Conservation (phyloP, 2,888 invertebrate genomes). For the Altica lythri region DNA sequence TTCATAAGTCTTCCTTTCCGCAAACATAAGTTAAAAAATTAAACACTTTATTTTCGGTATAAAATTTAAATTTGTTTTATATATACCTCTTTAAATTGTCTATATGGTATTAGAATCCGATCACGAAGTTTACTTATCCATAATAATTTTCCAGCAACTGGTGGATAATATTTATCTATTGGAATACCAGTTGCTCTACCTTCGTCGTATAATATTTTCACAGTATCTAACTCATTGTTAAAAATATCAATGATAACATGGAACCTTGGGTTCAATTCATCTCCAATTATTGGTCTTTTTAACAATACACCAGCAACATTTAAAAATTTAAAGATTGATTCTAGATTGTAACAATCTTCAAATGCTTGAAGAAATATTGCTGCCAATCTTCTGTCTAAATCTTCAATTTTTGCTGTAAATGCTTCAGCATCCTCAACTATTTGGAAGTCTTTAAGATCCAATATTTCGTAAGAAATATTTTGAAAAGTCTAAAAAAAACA, state of each 20-base stretch:
- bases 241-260: constrained; percentile 68
- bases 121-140: constrained; percentile 71
- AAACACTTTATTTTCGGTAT: too few species aligned
- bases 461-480: constrained; percentile 73
- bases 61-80: too few species aligned
- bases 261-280: constrained; percentile 72
- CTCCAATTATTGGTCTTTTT: constrained; percentile 74
- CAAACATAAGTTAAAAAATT: too few species aligned
- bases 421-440: constrained; percentile 69
- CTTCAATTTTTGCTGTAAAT: constrained; percentile 67
- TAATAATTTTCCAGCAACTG: constrained; percentile 70
- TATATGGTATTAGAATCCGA: constrained; percentile 64
- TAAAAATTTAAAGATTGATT: constrained; percentile 65
- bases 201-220: constrained; percentile 67
- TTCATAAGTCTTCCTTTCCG: too few species aligned
- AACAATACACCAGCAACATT: constrained; percentile 66
- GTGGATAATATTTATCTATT: constrained; percentile 73
- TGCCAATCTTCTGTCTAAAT: constrained; percentile 78
- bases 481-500: too few species aligned
- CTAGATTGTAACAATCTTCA: constrained; percentile 75
- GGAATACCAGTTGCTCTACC: constrained; percentile 61
- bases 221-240: constrained; percentile 66
- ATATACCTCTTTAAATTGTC: constrained; percentile 64
- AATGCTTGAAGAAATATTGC: constrained; percentile 81
- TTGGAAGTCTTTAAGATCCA: constrained; percentile 69